Evolutionary conservation across 2,888 invertebrate species (phyloP).

Genomic region (Lordiphosa fenestrarum): DNA sequence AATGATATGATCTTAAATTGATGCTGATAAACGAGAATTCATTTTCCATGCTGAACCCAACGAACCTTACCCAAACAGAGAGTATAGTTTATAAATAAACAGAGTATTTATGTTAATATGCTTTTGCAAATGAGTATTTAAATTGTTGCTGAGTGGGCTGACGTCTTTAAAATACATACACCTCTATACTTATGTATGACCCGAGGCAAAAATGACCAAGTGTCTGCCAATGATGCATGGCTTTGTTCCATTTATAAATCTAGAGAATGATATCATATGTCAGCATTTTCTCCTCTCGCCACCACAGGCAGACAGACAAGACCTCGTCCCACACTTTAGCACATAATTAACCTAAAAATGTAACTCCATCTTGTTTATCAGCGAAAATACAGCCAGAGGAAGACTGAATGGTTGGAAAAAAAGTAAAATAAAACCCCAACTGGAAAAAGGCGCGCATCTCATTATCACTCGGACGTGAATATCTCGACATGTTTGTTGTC

Average conservation of each 20-base stretch:
- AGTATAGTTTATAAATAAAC: slow-evolving; percentile 21
- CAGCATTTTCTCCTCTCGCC: slow-evolving; percentile 16
- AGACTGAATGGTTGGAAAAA: slow-evolving; percentile 18
- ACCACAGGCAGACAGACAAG: slow-evolving; percentile 24
- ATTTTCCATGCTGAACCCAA: too few species aligned
- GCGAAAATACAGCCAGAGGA: slow-evolving; percentile 60
- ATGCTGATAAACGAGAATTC: not conserved
- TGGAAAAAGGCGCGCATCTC: slow-evolving; percentile 75
- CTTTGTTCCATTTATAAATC: not conserved
- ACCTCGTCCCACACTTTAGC: slow-evolving; percentile 69
- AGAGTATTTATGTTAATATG: slow-evolving; percentile 19
- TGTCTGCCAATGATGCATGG: too few species aligned
- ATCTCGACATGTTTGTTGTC: slow-evolving; percentile 69
- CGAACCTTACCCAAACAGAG: too few species aligned
- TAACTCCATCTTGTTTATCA: slow-evolving; percentile 77
- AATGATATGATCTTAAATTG: too few species aligned
- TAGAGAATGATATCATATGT: slow-evolving; percentile 32
- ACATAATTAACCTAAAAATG: slow-evolving; percentile 79
- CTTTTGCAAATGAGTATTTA: slow-evolving; percentile 7
- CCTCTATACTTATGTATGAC: slow-evolving; percentile 1
- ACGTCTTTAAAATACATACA: too few species aligned
- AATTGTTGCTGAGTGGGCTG: slow-evolving; percentile 24
- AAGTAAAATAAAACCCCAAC: slow-evolving; percentile 22
- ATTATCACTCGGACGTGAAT: slow-evolving; percentile 79
- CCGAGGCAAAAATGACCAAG: too few species aligned